Base-by-base conservation (phyloP, 2,113 vertebrate genomes). In the Dicerorhinus sumatrensis region DNA sequence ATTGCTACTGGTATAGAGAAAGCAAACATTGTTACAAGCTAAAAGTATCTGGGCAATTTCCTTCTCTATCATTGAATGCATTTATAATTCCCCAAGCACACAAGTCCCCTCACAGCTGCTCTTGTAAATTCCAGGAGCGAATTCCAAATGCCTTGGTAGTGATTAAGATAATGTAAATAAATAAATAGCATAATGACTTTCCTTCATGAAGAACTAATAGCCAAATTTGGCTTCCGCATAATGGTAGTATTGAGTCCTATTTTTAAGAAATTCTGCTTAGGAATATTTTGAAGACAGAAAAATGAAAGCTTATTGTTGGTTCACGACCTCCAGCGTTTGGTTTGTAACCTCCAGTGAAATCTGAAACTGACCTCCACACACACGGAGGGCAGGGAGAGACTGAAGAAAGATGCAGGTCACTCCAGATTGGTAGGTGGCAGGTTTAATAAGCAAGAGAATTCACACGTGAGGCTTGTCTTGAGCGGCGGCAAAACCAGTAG, bases 21-120 rank as follows among this genome's bases (percentile, higher is more conserved):
- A 91, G 54, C 42, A 94, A 94, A 72, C 1, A 3, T 86, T 95
- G 84, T 70, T 70, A 54, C 8, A 62, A 63, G 91, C 54, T 67
- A 60, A 63, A 89, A 39, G 23, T 86, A 86, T 87, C 25, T 11
- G 76, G 33, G 70, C 54, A 90, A 88, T 94, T 93, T 93, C 8
- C 58, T 94, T 88, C 39, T 85, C 46, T 33, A 18, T 77, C 93
- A 91, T 42, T 96, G 77, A 76, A 39, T 73, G 39, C 48, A 70
- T 85, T 90, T 97, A 7, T 91, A 96, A 94, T 88, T 77, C 54
- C n/a, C 72, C 54, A 72, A 84, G 54, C 56, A 94, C 6, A 42
- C 39, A 92, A 73, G 39, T 81, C 39, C 39, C 69, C 82, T 60
- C 29, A 54, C 4, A 48, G 54, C n/a, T 0, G 0, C n/a, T 75